phyloP scores from a whole-genome alignment of 2,888 invertebrate genomes.

The Cristatella mucedo region DNA sequence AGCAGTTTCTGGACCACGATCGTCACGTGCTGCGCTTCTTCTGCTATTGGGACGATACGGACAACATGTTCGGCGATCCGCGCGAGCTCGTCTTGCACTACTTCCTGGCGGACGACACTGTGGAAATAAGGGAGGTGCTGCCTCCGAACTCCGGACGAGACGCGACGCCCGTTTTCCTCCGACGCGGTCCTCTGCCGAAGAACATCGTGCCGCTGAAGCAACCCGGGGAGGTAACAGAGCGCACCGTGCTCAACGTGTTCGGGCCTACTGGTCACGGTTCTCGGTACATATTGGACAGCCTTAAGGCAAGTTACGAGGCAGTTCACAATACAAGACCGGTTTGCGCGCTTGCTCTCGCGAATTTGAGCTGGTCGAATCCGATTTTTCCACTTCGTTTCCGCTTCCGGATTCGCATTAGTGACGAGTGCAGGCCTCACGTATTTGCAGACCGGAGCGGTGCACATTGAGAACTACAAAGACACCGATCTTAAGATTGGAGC shows the following conservation, averaged over 20 bases:
- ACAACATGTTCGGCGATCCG: conserved; percentile 57
- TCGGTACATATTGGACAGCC: conserved; percentile 36
- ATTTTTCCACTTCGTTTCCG: too few relatives aligned
- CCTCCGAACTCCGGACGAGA: conserved; percentile 55
- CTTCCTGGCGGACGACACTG: conserved; percentile 70
- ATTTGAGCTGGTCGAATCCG: too few relatives aligned
- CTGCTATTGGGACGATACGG: conserved; percentile 76
- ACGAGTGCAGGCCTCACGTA: too few relatives aligned
- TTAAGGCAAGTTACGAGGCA: conserved; percentile 24
- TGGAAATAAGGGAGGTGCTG: conserved; percentile 65
- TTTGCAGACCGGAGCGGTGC: conserved; percentile 31
- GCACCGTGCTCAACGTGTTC: conserved; percentile 39
- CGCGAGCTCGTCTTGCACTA: conserved; percentile 65
- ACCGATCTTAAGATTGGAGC: conserved; percentile 67
- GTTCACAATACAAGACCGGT: background rate
- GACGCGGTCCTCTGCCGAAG: conserved; percentile 60
- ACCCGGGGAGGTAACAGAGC: conserved; percentile 32
- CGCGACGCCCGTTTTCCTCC: conserved; percentile 55
- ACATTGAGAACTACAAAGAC: conserved; percentile 42
- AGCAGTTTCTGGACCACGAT: conserved; percentile 67
- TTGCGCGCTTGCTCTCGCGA: too few relatives aligned
- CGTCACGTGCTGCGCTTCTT: conserved; percentile 55
- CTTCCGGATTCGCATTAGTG: too few relatives aligned
- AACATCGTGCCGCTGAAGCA: conserved; percentile 40
- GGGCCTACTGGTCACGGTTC: conserved; percentile 37